Evolutionary conservation across 2,113 vertebrate genomes (phyloP), one percentile per base, ranked within the genome.

Genomic region (Upupa epops): DNA sequence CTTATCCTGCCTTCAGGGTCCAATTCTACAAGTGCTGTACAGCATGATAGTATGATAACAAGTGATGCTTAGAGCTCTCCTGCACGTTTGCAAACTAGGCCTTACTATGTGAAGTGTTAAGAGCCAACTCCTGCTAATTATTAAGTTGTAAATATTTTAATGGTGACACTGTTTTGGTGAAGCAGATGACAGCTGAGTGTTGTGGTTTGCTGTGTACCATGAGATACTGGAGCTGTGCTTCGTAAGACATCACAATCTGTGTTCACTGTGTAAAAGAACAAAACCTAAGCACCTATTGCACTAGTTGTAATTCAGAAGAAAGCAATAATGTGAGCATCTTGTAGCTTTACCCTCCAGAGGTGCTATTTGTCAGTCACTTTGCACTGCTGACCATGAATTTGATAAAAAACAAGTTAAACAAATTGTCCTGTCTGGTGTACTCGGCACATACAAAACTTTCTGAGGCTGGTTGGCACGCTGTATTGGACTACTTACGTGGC

Each of bases 301-400:
- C 79, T 91, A 73, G 55, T 25, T 89, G 68, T 83, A 89, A 26
- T 54, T 87, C 3, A 4, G 36, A 82, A 85, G 40, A 65, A 69
- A 63, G 93, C 94, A 95, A 93, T 96, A 96, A 93, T 0, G 1
- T 46, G 68, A 93, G 58, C 49, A 86, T 88, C 77, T 78, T 65
- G 24, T 26, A 90, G 28, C 49, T 83, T 85, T 80, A 88, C 13
- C 73, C 13, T 86, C 34, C 34, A 58, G 16, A 91, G 93, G 90
- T 94, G 93, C 88, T 95, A 36, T 80, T n/a, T 89, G 24, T 70
- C 26, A 14, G 72, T 75, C 49, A 28, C 31, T 84, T 42, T 93
- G 55, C 54, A 63, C n/a, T 88, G 79, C 48, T 91, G 64, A 60
- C 61, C 60, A 32, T 69, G 25, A 75, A 74, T 88, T 60, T 83